Evolutionary conservation across 1,140 invertebrate genomes (phyloP), one percentile per base, ranked within the genome.

Genomic region (Drosophila triauraria): DNA sequence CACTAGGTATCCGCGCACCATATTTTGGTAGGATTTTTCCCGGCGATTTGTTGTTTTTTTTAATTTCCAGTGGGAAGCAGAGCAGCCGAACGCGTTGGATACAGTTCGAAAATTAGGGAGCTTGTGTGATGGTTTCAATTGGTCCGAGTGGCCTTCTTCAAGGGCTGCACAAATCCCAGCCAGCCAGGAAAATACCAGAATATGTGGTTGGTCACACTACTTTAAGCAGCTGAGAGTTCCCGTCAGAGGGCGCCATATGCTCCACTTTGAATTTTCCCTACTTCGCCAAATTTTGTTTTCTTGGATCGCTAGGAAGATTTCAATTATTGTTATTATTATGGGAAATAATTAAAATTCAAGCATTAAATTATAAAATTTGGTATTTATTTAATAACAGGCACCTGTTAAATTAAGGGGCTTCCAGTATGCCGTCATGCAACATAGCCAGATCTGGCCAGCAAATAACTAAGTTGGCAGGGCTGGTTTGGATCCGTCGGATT

Each of bases 31-130:
- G 5, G 20, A 30, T 7, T 43, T 42, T 65, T 44, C 62, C 62
- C 62, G 62, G 62, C 62, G 62, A 62, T 62, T 65, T 27, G 43
- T 64, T 61, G 4, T 64, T 65, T 60, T 46, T n/a, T 60, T 25
- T n/a, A 44, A 13, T 23, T 44, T 9, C 10, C 13, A 43, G 57
- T 44, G 27, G 56, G 27, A n/a, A n/a, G n/a, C n/a, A n/a, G n/a
- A n/a, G n/a, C n/a, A n/a, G n/a, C n/a, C 10, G 15, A 47, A 42
- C 51, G 51, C 51, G 13, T 40, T 38, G 51, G 51, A 54, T 38
- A 38, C 62, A 43, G 53, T 64, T 64, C 54, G 27, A 63, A 58
- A 60, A 25, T 57, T 42, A 13, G 15, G 38, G 35, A 17, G 17
- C 20, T 56, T 56, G 15, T 50, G 51, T 35, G 27, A 12, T 35